Percentiles rank a stretch among this genome's conserved stretches.
Evolutionary conservation across 2,797 vertebrate species (phyloP).

Genomic region (Neopelma chrysocephalum): DNA sequence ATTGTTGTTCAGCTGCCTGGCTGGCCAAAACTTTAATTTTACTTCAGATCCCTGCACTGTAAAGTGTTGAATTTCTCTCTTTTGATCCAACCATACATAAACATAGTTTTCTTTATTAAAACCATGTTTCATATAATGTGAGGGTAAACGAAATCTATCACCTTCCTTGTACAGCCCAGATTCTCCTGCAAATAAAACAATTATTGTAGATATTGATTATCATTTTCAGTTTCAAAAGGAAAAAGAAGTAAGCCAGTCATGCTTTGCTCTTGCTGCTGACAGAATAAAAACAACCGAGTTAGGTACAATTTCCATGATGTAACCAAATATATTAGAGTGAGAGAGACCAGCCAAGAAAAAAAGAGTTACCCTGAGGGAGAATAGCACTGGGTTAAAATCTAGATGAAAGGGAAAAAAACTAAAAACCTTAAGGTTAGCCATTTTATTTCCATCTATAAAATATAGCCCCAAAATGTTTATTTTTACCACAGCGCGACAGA

Average conservation of each 20-base stretch:
- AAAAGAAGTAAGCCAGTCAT: neutral
- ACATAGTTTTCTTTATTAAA: neutral
- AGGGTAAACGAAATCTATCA: neutral
- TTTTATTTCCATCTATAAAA: slow-evolving; percentile 43
- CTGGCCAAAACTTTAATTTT: neutral
- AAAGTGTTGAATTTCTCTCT: neutral
- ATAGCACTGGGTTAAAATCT: neutral
- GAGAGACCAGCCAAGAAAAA: neutral
- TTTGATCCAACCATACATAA: neutral
- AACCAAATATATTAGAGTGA: neutral
- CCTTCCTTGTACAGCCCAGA: neutral
- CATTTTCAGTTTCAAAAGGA: neutral
- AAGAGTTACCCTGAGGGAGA: neutral
- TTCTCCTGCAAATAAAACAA: neutral
- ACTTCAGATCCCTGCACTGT: neutral
- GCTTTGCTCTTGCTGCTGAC: neutral
- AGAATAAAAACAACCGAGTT: neutral
- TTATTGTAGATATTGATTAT: neutral
- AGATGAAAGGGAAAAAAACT: neutral
- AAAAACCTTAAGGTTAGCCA: neutral
- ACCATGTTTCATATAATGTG: neutral
- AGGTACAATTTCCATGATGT: neutral
- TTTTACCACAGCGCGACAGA: neutral
- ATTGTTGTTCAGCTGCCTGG: neutral
- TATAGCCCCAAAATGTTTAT: neutral